A percentile compares a stretch with the other conserved stretches of the same genome.
phyloP scores from a whole-genome alignment of 1,140 invertebrate genomes.

The Caenorhabditis elegans region WBcel235 BX284604.4:2230501-2231000 shows the following conservation, averaged over 20 bases:
- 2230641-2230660: too few species aligned
- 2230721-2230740: background rate
- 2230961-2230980: background rate
- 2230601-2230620: too few species aligned
- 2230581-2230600: too few species aligned
- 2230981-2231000: too few species aligned
- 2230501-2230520: too few species aligned
- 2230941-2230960: background rate
- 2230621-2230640: too few species aligned
- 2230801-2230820: background rate
- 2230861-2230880: background rate
- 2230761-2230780: background rate
- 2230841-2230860: background rate
- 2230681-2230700: slow-evolving; percentile 1
- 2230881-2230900: background rate
- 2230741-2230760: background rate
- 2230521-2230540: too few species aligned
- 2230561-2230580: too few species aligned
- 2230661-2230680: too few species aligned
- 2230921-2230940: background rate
- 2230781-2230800: background rate
- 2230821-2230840: background rate
- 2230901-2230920: background rate
- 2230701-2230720: background rate
- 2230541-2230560: too few species aligned